A percentile compares a stretch with the other conserved stretches of the same genome.
phyloP scores from a whole-genome alignment of 1,140 invertebrate species.

The Drosophila neocordata region DNA sequence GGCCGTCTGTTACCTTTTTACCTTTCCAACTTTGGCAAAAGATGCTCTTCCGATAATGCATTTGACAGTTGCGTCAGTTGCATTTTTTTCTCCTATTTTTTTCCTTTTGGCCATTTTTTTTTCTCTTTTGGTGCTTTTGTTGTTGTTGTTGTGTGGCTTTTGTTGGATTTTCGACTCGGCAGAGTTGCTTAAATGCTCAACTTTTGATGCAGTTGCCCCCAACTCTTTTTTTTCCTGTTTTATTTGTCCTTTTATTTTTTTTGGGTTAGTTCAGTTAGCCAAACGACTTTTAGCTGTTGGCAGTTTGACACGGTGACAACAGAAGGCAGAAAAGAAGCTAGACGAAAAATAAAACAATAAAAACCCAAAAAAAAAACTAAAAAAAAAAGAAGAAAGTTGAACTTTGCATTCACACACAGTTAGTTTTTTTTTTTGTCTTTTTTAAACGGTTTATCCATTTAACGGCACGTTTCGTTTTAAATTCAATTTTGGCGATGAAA shows the following conservation, averaged over 20 bases:
- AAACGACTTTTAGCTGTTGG: constrained; percentile 57
- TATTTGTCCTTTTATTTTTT: constrained; percentile 18
- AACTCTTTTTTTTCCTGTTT: neutral
- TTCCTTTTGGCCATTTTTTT: constrained; percentile 1
- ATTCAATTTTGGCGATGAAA: constrained; percentile 30
- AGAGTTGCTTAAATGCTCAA: constrained; percentile 6
- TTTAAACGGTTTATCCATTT: constrained; percentile 29
- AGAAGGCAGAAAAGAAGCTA: constrained; percentile 6
- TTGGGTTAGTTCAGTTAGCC: constrained; percentile 24
- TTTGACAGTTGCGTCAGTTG: constrained; percentile 51
- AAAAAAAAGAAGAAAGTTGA: constrained; percentile 31
- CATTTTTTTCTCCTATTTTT: neutral
- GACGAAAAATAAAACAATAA: neutral
- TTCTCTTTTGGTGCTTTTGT: neutral
- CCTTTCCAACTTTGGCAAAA: constrained; percentile 50
- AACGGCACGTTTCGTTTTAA: constrained; percentile 36
- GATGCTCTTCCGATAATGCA: constrained; percentile 44
- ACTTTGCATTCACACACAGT: constrained; percentile 11
- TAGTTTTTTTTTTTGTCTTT: constrained; percentile 14
- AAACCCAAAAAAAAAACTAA: neutral
- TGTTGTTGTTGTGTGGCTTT: constrained; percentile 20
- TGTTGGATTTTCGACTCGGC: constrained; percentile 38
- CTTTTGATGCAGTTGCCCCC: neutral
- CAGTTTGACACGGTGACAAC: constrained; percentile 53
- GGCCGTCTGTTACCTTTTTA: constrained; percentile 22